Conservation (phyloP, 2,797 vertebrate genomes). For the Brachyalestes nurse region DNA sequence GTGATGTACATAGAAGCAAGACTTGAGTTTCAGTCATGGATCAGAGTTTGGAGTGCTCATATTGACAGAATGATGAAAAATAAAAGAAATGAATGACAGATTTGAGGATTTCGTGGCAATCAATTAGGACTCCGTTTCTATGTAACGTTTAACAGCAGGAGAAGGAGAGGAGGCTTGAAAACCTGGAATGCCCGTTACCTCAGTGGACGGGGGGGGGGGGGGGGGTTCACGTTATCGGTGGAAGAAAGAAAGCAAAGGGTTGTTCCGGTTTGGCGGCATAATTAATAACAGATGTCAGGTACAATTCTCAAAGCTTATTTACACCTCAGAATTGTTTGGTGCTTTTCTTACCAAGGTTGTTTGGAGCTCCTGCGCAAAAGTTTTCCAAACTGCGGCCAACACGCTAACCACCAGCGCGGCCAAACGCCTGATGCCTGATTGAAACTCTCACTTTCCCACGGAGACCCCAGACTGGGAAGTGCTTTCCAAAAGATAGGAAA, state of each 20-base stretch:
- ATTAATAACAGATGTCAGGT: slow-evolving; percentile 60
- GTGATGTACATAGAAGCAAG: too few relatives aligned
- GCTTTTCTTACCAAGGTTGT: slow-evolving; percentile 38
- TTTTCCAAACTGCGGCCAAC: slow-evolving; percentile 9
- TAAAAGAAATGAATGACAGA: too few relatives aligned
- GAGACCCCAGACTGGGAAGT: slow-evolving; percentile 15
- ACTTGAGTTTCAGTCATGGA: too few relatives aligned
- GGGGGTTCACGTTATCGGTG: slow-evolving; percentile 38
- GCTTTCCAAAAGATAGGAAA: slow-evolving; percentile 20
- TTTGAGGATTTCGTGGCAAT: too few relatives aligned
- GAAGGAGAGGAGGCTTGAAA: too few relatives aligned
- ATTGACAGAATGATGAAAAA: too few relatives aligned
- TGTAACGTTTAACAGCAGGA: too few relatives aligned
- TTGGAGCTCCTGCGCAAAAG: slow-evolving; percentile 14
- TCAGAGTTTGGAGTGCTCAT: too few relatives aligned
- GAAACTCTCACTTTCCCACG: slow-evolving; percentile 45
- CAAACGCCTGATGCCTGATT: slow-evolving; percentile 4
- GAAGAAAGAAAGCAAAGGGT: slow-evolving; percentile 21
- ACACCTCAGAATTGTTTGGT: slow-evolving; percentile 49
- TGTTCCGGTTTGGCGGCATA: slow-evolving; percentile 42
- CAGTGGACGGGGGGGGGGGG: slow-evolving; percentile 32
- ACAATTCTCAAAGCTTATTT: slow-evolving; percentile 57
- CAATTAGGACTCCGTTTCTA: too few relatives aligned
- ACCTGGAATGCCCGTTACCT: slow-evolving; percentile 35
- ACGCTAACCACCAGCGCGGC: neutral